phyloP scores from a whole-genome alignment of 2,888 invertebrate species.

The Sarcophaga carnaria region DNA sequence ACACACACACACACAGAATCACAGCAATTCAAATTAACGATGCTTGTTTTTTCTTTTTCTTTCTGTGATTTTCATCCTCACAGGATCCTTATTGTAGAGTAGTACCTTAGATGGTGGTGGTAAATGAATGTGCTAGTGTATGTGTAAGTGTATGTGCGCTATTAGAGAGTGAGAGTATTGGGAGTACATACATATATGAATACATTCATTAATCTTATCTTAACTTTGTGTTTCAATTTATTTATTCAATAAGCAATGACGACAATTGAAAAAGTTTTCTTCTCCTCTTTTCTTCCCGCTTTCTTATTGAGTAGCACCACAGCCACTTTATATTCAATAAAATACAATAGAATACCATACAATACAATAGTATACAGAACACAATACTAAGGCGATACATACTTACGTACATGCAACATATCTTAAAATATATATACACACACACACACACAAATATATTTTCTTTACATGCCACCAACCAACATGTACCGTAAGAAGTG shows the following conservation, averaged over 20 bases:
- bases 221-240: conserved; percentile 65
- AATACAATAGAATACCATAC: neutral
- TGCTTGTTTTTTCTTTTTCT: neutral
- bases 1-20: too few species aligned
- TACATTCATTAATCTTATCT: conserved; percentile 59
- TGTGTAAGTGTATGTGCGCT: too few species aligned
- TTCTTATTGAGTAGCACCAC: conserved; percentile 25
- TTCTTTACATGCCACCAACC: conserved; percentile 39
- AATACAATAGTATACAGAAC: too few species aligned
- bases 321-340: conserved; percentile 45
- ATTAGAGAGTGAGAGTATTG: too few species aligned
- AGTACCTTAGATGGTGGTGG: too few species aligned
- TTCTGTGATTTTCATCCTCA: neutral
- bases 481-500: neutral
- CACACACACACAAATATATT: neutral
- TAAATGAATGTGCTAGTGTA: too few species aligned
- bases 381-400: conserved; percentile 35
- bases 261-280: conserved; percentile 65
- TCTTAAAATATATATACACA: neutral
- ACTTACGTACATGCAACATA: conserved; percentile 1
- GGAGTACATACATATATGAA: neutral
- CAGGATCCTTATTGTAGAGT: neutral
- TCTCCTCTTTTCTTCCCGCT: neutral
- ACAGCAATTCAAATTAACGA: too few species aligned
- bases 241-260: conserved; percentile 64